phyloP scores from a whole-genome alignment of 2,797 vertebrate species.

The Cygnus olor region DNA sequence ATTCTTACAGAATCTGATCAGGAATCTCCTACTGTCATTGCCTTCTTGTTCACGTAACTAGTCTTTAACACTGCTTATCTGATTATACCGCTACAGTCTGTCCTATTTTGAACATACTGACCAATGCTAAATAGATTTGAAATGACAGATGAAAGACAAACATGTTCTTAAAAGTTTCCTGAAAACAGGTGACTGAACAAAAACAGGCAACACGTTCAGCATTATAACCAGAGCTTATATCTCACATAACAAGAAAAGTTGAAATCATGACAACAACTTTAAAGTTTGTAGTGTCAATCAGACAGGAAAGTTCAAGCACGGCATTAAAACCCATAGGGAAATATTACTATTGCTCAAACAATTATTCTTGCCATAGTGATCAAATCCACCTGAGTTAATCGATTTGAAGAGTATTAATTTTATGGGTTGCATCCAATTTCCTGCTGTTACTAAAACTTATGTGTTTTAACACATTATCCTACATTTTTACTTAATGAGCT shows the following conservation, averaged over 20 bases:
- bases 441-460: background rate
- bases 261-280: background rate
- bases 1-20: background rate
- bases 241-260: background rate
- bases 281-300: background rate
- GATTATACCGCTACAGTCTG: background rate
- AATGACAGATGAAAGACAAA: background rate
- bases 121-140: background rate
- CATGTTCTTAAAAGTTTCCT: background rate
- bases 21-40: background rate
- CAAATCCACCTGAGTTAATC: background rate
- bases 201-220: background rate
- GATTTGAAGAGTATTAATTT: background rate
- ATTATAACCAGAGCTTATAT: background rate
- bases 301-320: background rate
- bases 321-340: background rate
- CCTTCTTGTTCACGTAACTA: background rate
- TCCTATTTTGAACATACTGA: background rate
- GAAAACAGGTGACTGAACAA: background rate
- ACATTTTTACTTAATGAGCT: background rate
- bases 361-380: background rate
- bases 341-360: background rate
- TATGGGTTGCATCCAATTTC: background rate
- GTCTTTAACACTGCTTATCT: background rate
- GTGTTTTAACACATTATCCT: background rate